A percentile compares a stretch with the other conserved stretches of the same genome.
These are phyloP conservation scores for Belgica antarctica DNA, from an alignment of 2,888 invertebrate species.

Conservation along the genomic window DNA sequence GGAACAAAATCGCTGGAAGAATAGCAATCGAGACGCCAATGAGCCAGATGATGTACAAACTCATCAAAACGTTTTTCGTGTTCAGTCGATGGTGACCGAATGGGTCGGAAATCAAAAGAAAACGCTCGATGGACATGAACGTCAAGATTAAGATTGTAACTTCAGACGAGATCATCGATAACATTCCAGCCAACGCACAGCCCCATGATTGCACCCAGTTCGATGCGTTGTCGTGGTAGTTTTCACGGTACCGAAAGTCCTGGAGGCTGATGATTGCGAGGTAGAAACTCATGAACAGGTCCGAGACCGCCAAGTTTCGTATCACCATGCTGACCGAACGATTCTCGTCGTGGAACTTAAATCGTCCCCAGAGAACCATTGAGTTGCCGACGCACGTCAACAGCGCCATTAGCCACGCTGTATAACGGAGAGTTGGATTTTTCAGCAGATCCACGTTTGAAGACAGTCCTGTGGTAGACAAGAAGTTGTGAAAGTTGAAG, in stretches of 20 bases:
- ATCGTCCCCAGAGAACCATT: slow-evolving; percentile 63
- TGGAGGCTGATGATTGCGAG: slow-evolving; percentile 62
- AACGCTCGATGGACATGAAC: slow-evolving; percentile 69
- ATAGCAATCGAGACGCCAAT: slow-evolving; percentile 61
- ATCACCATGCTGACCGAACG: slow-evolving; percentile 63
- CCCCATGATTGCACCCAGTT: slow-evolving; percentile 66
- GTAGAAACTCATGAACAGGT: slow-evolving; percentile 68
- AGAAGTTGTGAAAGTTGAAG: slow-evolving; percentile 10
- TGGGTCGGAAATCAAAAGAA: slow-evolving; percentile 63
- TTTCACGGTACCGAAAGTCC: slow-evolving; percentile 60
- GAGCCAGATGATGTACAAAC: slow-evolving; percentile 61
- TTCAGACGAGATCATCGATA: slow-evolving; percentile 68
- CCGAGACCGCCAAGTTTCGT: slow-evolving; percentile 65
- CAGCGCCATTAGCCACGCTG: slow-evolving; percentile 64
- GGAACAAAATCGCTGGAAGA: slow-evolving; percentile 64
- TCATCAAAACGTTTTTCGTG: slow-evolving; percentile 57
- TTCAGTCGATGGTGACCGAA: slow-evolving; percentile 60
- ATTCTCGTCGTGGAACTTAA: slow-evolving; percentile 61
- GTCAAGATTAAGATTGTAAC: slow-evolving; percentile 67
- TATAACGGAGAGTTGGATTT: slow-evolving; percentile 59
- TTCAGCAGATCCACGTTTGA: slow-evolving; percentile 61
- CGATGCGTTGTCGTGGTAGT: slow-evolving; percentile 60
- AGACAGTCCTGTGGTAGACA: slow-evolving; percentile 59
- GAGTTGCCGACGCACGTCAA: slow-evolving; percentile 63
- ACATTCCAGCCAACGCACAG: slow-evolving; percentile 62